These are phyloP conservation scores for Zelostemma sp. DNA, from an alignment of 1,140 invertebrate species.

Conservation along the genomic window DNA sequence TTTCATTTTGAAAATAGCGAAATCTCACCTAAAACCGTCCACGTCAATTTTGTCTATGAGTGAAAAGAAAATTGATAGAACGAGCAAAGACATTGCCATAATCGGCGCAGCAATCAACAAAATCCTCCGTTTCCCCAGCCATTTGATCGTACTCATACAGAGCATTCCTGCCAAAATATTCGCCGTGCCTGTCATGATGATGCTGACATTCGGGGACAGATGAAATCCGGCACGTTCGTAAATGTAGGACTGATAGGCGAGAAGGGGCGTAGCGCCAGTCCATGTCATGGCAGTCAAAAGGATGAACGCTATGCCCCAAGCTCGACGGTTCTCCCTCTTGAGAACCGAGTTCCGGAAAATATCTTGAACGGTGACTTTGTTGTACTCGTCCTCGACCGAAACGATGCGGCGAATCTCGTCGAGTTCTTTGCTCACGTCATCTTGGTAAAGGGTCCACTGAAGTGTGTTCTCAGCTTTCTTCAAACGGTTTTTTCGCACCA, in stretches of 20 bases:
- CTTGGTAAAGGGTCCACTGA: slow-evolving; percentile 75
- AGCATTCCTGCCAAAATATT: slow-evolving; percentile 80
- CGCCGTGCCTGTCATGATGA: slow-evolving; percentile 84
- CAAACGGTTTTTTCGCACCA: slow-evolving; percentile 62
- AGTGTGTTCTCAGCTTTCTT: slow-evolving; percentile 73
- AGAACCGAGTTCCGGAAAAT: slow-evolving; percentile 70
- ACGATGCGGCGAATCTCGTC: slow-evolving; percentile 75
- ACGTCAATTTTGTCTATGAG: slow-evolving; percentile 68
- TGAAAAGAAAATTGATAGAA: slow-evolving; percentile 77
- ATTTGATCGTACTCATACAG: slow-evolving; percentile 81
- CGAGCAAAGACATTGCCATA: slow-evolving; percentile 75
- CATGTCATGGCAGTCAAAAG: slow-evolving; percentile 86
- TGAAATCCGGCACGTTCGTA: slow-evolving; percentile 80
- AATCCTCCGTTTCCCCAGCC: slow-evolving; percentile 79
- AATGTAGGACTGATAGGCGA: slow-evolving; percentile 86
- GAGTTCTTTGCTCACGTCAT: slow-evolving; percentile 71
- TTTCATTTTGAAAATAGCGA: background rate
- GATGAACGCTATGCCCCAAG: slow-evolving; percentile 79
- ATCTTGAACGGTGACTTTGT: slow-evolving; percentile 51
- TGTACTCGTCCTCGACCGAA: slow-evolving; percentile 67
- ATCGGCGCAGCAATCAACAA: slow-evolving; percentile 77
- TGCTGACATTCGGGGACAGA: slow-evolving; percentile 75
- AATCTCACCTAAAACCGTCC: slow-evolving; percentile 7
- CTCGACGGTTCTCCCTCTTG: slow-evolving; percentile 74
- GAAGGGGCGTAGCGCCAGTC: slow-evolving; percentile 85